Conservation (phyloP, 2,113 vertebrate species). For the Argyrosomus japonicus region DNA sequence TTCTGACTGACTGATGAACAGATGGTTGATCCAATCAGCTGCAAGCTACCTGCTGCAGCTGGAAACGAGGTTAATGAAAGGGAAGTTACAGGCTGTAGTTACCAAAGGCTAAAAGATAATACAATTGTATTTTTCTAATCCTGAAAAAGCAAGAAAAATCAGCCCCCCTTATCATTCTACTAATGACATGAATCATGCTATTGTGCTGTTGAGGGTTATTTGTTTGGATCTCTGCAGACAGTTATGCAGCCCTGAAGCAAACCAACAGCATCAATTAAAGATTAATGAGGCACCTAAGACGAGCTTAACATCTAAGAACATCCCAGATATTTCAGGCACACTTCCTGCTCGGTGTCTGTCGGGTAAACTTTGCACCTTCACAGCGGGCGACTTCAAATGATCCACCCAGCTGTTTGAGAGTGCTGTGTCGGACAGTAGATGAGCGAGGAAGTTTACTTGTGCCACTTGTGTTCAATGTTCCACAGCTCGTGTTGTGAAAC, state of each 20-base stretch:
- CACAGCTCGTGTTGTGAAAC: slow-evolving; percentile 38
- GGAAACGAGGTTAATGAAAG: neutral
- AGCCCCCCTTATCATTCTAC: neutral
- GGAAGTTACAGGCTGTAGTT: neutral
- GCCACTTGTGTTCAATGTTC: slow-evolving; percentile 15
- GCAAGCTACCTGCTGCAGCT: neutral
- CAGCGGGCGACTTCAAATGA: neutral
- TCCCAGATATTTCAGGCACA: neutral
- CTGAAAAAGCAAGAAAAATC: neutral
- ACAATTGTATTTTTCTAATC: neutral
- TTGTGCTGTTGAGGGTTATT: neutral
- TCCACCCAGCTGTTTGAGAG: neutral
- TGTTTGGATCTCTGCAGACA: neutral
- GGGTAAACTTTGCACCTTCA: slow-evolving; percentile 1
- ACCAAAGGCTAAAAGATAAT: too few relatives aligned
- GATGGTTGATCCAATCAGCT: neutral
- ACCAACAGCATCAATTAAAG: neutral
- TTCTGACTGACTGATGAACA: too few relatives aligned
- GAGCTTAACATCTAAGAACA: neutral
- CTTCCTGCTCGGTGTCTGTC: neutral
- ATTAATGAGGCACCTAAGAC: neutral
- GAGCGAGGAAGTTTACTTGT: neutral
- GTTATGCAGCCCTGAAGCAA: neutral
- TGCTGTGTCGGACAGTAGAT: neutral
- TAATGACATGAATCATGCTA: neutral